Evolutionary conservation across 2,888 invertebrate genomes (phyloP).

Genomic region (Lithosia quadra): DNA sequence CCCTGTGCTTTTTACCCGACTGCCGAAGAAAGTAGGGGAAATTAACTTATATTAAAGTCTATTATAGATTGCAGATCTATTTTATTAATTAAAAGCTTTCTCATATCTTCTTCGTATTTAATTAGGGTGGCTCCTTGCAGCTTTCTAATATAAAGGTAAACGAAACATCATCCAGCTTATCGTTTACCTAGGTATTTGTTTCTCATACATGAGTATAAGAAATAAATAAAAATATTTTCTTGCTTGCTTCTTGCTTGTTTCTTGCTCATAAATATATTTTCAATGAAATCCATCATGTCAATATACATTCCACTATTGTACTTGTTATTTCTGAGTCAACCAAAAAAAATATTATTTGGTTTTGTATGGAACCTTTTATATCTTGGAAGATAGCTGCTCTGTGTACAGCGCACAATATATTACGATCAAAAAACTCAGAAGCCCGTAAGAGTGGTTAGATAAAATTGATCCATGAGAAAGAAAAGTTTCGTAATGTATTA

Average conservation of each 20-base stretch:
- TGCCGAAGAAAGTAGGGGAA: too few species aligned
- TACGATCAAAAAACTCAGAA: constrained; percentile 43
- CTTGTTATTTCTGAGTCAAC: neutral
- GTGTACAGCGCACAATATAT: constrained; percentile 33
- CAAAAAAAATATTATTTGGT: constrained; percentile 8
- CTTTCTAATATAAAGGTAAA: constrained; percentile 8
- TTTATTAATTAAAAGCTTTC: neutral
- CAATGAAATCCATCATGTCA: neutral
- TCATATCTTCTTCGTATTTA: too few species aligned
- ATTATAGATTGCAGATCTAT: too few species aligned
- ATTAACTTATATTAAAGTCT: too few species aligned
- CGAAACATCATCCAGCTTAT: neutral
- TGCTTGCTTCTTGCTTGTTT: neutral
- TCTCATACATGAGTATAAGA: too few species aligned
- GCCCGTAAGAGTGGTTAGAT: constrained; percentile 55
- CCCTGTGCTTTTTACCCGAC: too few species aligned
- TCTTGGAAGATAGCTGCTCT: constrained; percentile 21
- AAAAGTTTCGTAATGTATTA: constrained; percentile 68
- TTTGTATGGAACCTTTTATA: constrained; percentile 19
- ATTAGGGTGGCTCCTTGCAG: too few species aligned
- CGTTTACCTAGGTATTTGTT: too few species aligned
- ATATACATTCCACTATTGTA: neutral
- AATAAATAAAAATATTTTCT: too few species aligned
- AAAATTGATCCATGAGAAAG: constrained; percentile 59
- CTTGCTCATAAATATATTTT: constrained; percentile 1